Evolutionary conservation across 1,140 invertebrate genomes (phyloP).

Genomic region (Aricia agestis): DNA sequence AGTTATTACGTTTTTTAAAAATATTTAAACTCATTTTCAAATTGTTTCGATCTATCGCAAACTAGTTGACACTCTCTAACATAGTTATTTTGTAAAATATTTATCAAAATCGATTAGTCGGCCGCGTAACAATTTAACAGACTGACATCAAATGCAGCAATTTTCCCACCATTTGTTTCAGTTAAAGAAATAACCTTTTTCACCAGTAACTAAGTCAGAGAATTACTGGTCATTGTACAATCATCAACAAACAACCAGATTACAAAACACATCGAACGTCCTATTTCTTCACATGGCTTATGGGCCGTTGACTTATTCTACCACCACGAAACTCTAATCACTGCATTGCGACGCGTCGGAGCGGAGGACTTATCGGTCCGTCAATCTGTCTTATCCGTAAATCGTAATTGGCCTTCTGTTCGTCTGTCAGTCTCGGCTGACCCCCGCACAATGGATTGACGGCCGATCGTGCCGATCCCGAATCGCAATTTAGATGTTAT

Average conservation of each 20-base stretch:
- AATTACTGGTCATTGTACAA: background rate
- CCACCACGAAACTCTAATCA: background rate
- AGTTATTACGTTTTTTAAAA: too few relatives aligned
- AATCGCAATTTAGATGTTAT: background rate
- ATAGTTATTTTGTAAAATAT: too few relatives aligned
- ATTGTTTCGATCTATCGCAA: too few relatives aligned
- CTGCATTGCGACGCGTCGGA: background rate
- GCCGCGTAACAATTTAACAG: too few relatives aligned
- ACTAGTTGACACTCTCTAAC: too few relatives aligned
- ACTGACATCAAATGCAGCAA: too few relatives aligned
- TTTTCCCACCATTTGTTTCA: too few relatives aligned
- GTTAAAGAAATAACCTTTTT: too few relatives aligned
- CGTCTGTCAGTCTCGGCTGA: conserved; percentile 17
- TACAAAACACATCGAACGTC: background rate
- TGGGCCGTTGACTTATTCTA: background rate
- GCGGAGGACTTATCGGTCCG: conserved; percentile 18
- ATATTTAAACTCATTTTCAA: too few relatives aligned
- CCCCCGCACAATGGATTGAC: background rate
- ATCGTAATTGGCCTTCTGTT: conserved; percentile 28
- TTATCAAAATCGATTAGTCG: too few relatives aligned
- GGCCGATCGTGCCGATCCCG: background rate
- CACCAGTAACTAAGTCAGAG: too few relatives aligned
- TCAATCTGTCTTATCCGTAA: conserved; percentile 23
- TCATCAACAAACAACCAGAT: background rate
- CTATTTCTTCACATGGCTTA: background rate